phyloP scores from a whole-genome alignment of 2,888 invertebrate species.

The Ochropleura plecta region DNA sequence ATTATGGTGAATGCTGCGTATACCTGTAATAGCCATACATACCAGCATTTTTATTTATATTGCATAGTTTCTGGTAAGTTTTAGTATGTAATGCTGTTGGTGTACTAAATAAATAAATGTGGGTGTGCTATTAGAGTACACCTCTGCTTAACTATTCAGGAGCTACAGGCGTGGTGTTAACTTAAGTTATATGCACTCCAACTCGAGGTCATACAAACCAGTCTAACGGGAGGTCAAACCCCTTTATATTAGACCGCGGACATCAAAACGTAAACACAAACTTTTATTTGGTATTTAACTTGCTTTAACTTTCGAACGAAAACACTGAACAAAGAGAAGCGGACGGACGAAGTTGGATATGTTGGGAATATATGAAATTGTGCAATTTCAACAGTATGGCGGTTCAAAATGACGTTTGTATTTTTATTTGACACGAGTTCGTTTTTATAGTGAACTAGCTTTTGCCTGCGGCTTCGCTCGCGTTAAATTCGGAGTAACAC shows the following conservation, averaged over 20 bases:
- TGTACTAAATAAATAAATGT: no score
- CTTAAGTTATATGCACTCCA: not conserved
- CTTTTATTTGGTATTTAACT: conserved; percentile 57
- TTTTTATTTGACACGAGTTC: conserved; percentile 4
- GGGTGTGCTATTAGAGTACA: no score
- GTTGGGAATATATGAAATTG: conserved; percentile 33
- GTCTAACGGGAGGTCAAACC: conserved; percentile 7
- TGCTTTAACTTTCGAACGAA: conserved; percentile 37
- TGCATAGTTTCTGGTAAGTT: no score
- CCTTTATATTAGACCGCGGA: conserved; percentile 29
- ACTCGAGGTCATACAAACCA: not conserved
- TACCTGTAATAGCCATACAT: no score
- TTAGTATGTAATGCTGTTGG: no score
- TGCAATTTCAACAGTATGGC: conserved; percentile 30
- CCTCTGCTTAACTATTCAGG: no score
- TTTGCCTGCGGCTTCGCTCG: no score
- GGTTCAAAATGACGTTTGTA: not conserved
- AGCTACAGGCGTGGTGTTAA: no score
- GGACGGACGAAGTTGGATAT: conserved; percentile 28
- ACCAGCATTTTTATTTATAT: no score
- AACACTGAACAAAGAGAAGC: conserved; percentile 28
- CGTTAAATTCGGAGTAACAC: no score
- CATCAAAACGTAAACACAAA: conserved; percentile 49
- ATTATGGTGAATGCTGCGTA: no score
- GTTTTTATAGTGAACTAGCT: conserved; percentile 4